A percentile compares a stretch with the other conserved stretches of the same genome.
Conservation (phyloP, 2,888 invertebrate species). For the Microplitis deprimator region DNA sequence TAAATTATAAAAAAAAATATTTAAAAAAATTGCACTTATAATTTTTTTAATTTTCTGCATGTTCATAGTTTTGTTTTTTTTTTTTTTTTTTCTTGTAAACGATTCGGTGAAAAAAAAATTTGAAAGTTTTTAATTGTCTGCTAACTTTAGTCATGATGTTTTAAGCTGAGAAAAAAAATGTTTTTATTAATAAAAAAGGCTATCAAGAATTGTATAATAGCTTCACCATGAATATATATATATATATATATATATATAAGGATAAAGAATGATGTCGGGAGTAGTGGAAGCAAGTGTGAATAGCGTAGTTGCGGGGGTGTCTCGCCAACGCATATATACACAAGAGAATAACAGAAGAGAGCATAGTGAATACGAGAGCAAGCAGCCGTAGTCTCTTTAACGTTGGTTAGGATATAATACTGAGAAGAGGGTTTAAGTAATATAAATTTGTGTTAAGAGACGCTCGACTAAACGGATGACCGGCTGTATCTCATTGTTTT, state of each 20-base stretch:
- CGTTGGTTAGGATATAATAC: neutral
- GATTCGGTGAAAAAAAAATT: too few relatives aligned
- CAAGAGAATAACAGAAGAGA: neutral
- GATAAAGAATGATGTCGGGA: slow-evolving; percentile 9
- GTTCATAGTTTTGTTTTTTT: too few relatives aligned
- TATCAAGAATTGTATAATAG: neutral
- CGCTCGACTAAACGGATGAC: slow-evolving; percentile 69
- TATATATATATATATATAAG: slow-evolving; percentile 8
- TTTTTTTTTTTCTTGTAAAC: too few relatives aligned
- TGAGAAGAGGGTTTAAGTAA: slow-evolving; percentile 63
- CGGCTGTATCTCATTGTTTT: slow-evolving; percentile 72
- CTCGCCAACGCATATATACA: neutral
- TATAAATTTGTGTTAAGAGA: slow-evolving; percentile 69
- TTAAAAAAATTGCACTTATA: too few relatives aligned
- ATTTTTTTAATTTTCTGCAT: too few relatives aligned
- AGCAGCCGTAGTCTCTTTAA: neutral
- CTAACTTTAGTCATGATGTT: neutral
- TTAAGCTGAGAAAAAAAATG: neutral
- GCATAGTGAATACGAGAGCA: neutral
- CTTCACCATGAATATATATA: neutral
- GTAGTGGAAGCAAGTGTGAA: slow-evolving; percentile 19
- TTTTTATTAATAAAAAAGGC: neutral
- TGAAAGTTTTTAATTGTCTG: too few relatives aligned
- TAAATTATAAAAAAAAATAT: too few relatives aligned
- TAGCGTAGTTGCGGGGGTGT: slow-evolving; percentile 15